These are phyloP conservation scores for Trigoniulus corallinus DNA, from an alignment of 1,140 invertebrate species.

Conservation along the genomic window DNA sequence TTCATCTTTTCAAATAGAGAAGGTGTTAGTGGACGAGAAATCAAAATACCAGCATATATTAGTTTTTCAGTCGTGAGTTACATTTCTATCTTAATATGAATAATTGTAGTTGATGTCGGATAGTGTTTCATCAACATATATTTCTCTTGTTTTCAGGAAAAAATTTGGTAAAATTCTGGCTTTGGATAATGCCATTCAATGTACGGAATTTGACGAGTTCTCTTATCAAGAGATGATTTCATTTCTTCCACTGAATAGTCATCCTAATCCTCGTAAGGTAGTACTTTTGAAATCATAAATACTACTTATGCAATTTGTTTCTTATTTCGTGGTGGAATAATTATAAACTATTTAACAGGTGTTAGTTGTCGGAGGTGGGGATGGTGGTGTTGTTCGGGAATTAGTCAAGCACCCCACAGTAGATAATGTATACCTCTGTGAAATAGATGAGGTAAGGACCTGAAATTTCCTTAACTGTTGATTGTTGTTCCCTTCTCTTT, in stretches of 20 bases:
- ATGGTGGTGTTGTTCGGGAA: conserved; percentile 90
- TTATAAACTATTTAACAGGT: conserved; percentile 30
- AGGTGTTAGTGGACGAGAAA: conserved; percentile 61
- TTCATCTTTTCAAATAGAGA: conserved; percentile 72
- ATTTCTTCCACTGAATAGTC: conserved; percentile 78
- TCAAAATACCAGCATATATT: conserved; percentile 81
- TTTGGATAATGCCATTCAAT: conserved; percentile 93
- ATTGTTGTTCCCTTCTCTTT: not conserved
- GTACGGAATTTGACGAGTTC: conserved; percentile 90
- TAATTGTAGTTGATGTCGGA: conserved; percentile 7
- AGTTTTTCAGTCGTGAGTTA: conserved; percentile 69
- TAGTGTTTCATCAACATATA: conserved; percentile 7
- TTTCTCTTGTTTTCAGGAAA: conserved; percentile 37
- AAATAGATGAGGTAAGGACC: conserved; percentile 60
- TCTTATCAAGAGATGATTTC: conserved; percentile 98
- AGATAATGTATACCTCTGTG: conserved; percentile 72
- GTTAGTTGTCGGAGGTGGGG: conserved; percentile 94
- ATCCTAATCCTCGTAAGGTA: conserved; percentile 79
- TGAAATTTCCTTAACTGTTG: not conserved
- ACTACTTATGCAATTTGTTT: not conserved
- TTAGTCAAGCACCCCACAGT: conserved; percentile 83
- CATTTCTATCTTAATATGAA: conserved; percentile 4
- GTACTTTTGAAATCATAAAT: conserved; percentile 2
- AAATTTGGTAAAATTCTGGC: conserved; percentile 75
- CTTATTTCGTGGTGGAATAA: not conserved